phyloP scores from a whole-genome alignment of 2,113 vertebrate genomes.

The Gallinago undulata region DNA sequence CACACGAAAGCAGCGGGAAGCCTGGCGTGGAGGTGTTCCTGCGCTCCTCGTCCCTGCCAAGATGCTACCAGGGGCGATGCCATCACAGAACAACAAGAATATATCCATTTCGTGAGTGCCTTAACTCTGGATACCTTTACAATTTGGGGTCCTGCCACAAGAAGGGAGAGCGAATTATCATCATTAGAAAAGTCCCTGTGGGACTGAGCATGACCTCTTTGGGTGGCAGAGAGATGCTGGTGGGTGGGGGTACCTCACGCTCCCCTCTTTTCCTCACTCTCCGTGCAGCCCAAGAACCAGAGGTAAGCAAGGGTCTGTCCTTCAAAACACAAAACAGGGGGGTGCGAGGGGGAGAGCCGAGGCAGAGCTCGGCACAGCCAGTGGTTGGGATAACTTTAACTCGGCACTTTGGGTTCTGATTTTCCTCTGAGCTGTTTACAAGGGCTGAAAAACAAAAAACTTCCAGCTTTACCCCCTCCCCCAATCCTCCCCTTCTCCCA shows the following conservation, averaged over 20 bases:
- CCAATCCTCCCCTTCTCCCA: neutral
- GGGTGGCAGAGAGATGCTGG: neutral
- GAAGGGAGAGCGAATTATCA: neutral
- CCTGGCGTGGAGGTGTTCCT: neutral
- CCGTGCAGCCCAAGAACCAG: neutral
- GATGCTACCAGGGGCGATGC: neutral
- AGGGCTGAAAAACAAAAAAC: neutral
- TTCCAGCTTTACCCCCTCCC: neutral
- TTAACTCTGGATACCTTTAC: neutral
- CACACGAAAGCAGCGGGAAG: neutral
- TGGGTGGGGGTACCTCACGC: neutral
- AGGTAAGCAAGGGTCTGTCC: neutral
- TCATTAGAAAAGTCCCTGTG: neutral
- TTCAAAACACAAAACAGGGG: neutral
- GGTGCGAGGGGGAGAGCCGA: neutral
- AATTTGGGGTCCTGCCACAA: neutral
- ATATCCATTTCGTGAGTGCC: neutral
- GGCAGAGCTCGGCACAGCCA: neutral
- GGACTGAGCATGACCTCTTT: neutral
- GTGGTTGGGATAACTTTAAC: constrained; percentile 47
- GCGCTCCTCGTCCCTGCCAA: neutral
- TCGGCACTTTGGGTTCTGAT: constrained; percentile 1
- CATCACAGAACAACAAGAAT: neutral
- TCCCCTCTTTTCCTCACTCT: neutral
- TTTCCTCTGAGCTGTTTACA: constrained; percentile 57